Conservation (phyloP, 2,797 vertebrate genomes). For the Poecile montanus region DNA sequence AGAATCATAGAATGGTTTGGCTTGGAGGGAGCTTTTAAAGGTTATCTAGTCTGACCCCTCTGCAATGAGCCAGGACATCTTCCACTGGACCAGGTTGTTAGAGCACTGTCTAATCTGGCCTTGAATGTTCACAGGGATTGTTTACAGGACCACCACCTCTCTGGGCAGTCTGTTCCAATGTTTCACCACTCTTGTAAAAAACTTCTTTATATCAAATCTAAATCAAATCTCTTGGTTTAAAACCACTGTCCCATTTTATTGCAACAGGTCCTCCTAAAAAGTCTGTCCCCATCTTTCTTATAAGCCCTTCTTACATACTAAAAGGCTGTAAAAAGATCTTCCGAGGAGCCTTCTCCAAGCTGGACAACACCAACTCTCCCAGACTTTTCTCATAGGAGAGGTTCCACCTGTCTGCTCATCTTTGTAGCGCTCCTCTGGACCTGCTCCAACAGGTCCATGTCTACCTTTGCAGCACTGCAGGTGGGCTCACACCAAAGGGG, state of each 20-base stretch:
- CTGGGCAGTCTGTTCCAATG: background rate
- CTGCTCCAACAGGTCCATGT: background rate
- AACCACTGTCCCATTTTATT: background rate
- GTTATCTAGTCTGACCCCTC: background rate
- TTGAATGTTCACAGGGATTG: background rate
- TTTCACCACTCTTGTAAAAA: background rate
- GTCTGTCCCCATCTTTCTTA: background rate
- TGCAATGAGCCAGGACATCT: background rate
- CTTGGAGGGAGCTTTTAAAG: background rate
- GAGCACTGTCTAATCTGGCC: background rate
- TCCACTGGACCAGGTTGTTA: background rate
- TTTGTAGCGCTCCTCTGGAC: background rate
- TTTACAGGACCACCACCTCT: background rate
- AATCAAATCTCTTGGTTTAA: background rate
- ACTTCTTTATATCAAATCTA: background rate
- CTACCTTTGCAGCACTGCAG: background rate
- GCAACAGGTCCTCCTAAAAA: background rate
- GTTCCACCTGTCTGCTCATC: background rate
- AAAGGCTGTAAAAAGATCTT: background rate
- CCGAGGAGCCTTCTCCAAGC: background rate
- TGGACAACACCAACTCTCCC: background rate
- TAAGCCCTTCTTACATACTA: rapidly evolving
- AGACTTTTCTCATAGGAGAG: background rate
- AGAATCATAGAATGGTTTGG: background rate
- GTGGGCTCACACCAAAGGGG: background rate